These are phyloP conservation scores for Pristionchus arcanus DNA, from an alignment of 2,888 invertebrate species.

Conservation along the genomic window DNA sequence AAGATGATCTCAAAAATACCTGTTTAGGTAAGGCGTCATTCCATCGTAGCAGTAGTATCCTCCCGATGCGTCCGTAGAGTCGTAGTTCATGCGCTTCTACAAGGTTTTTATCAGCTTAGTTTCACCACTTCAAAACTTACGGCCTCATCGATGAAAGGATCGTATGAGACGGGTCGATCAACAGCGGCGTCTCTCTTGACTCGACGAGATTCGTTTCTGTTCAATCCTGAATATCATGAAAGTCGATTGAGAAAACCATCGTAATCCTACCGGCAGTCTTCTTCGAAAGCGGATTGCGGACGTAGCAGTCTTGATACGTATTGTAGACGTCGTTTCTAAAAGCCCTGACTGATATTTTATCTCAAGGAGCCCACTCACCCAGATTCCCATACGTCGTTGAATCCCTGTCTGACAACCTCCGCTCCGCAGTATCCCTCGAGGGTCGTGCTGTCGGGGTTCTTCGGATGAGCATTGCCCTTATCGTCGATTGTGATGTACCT, in stretches of 20 bases:
- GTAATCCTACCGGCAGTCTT: not conserved
- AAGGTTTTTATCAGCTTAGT: not conserved
- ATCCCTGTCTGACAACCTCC: slow-evolving; percentile 49
- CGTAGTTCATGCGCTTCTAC: slow-evolving; percentile 67
- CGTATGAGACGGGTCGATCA: not conserved
- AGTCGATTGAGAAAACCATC: too few species aligned
- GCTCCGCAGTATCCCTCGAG: slow-evolving; percentile 49
- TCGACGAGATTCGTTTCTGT: not conserved
- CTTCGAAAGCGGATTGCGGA: slow-evolving; percentile 57
- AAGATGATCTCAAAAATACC: not conserved
- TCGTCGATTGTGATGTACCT: slow-evolving; percentile 48
- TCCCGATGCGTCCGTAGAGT: slow-evolving; percentile 66
- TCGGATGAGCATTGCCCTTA: not conserved
- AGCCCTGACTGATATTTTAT: not conserved
- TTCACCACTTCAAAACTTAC: not conserved
- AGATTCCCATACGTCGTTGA: slow-evolving; percentile 29
- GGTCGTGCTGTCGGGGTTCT: not conserved
- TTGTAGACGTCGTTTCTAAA: slow-evolving; percentile 72
- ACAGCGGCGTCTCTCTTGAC: slow-evolving; percentile 13
- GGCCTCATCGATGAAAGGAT: slow-evolving; percentile 36
- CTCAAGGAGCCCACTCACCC: not conserved
- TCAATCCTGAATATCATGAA: not conserved
- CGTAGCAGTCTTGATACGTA: slow-evolving; percentile 74
- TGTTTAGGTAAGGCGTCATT: slow-evolving; percentile 46
- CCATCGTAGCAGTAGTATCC: slow-evolving; percentile 71